Evolutionary conservation across 2,797 vertebrate species (phyloP).

Genomic region (Champsocephalus gunnari): DNA sequence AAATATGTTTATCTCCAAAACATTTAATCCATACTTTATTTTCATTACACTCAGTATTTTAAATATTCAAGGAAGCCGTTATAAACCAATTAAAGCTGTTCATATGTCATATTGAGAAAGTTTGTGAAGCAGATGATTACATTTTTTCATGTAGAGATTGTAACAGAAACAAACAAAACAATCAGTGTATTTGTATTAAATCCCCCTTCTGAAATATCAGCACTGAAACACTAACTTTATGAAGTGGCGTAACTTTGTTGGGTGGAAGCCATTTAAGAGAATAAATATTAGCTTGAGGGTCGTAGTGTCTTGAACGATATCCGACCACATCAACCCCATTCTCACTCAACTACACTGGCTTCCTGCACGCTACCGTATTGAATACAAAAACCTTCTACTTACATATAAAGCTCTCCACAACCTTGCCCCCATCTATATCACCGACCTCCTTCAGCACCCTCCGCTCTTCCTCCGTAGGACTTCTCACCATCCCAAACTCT

Average conservation of each 20-base stretch:
- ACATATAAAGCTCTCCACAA: no score
- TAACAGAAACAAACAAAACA: slow-evolving; percentile 29
- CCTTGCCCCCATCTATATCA: no score
- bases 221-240: neutral
- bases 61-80: neutral
- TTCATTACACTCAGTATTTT: neutral
- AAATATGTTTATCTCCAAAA: neutral
- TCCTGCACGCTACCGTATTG: no score
- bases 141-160: slow-evolving; percentile 35
- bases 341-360: no score
- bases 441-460: no score
- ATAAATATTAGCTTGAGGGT: slow-evolving; percentile 16
- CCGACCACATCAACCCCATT: no score
- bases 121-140: slow-evolving; percentile 40
- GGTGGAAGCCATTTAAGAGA: slow-evolving; percentile 13
- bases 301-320: neutral
- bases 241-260: neutral
- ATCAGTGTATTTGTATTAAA: slow-evolving; percentile 41
- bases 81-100: neutral
- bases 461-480: no score
- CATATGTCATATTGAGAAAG: slow-evolving; percentile 19
- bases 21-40: neutral
- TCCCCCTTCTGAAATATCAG: slow-evolving; percentile 24
- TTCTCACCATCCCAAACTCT: no score
- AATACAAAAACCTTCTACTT: no score